Evolutionary conservation across 2,888 invertebrate genomes (phyloP), one percentile per base, ranked within the genome.

Genomic region (Pseudococcus viburni): DNA sequence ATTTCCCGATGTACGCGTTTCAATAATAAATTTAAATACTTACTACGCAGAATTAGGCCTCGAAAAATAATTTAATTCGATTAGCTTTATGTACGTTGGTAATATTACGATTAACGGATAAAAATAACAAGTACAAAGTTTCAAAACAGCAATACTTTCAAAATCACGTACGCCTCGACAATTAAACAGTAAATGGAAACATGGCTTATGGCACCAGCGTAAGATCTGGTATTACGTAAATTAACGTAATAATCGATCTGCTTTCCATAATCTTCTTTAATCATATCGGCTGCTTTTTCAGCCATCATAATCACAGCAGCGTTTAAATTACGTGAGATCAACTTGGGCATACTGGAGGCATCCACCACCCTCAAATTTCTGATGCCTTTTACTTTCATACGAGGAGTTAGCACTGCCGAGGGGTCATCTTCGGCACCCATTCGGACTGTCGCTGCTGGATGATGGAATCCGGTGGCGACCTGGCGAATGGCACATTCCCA

Each of bases 311-410:
- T 89, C 39, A 91, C 90, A n/a, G 90, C 89, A 1, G 91, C 89
- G 8, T 90, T 90, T 6, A 90, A 90, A 86, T 92, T 91, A 68
- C 91, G 91, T 48, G 91, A 91, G 17, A 91, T 91, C 9, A 92
- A 90, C 33, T 90, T 89, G 0, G 92, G 92, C 90, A 92, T 92
- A 59, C 92, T 90, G 33, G 92, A 92, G 3, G 91, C 91, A 89
- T 92, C 92, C 12, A 91, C 91, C 17, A 92, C 92, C 68, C 92
- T 89, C 7, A 92, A 90, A 19, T 91, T 91, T 6, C 90, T 89
- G 0, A 92, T 90, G 1, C 92, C 92, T 83, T 91, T 90, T 3
- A 91, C 91, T 87, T 90, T 89, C 22, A 92, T 90, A 48, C 91
- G 89, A 3, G 91, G 90, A 88, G 91, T 91, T 0, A 91, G 91